Evolutionary conservation across 2,797 vertebrate genomes (phyloP), one percentile per base, ranked within the genome.

Genomic region (Hafferia zeledoni): DNA sequence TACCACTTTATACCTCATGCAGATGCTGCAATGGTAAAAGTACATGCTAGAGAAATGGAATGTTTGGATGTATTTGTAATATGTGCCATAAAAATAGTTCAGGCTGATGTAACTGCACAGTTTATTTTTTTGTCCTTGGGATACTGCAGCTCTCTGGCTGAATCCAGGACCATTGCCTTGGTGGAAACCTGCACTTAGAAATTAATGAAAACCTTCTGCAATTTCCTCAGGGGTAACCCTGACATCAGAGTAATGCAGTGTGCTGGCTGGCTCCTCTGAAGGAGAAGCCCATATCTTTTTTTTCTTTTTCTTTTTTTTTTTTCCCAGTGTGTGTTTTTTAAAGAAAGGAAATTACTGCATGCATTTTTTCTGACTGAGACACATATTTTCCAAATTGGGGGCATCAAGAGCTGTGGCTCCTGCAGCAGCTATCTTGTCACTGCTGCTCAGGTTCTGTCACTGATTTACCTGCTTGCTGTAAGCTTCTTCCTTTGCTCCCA

Each of bases 111-210:
- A 83, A 81, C 41, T 86, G 56, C 65, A 60, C 10, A 33, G 53
- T 92, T 93, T 91, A 53, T 92, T 91, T 93, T 93, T 50, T 78
- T 94, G 49, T 89, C 52, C 59, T 77, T 78, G 10, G 9, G 41
- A 69, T 43, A 31, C 30, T 56, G 39, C 33, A 63, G 55, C 16
- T 47, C 39, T 86, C 77, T 74, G 56, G 17, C 64, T 81, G 61
- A 24, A 89, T 68, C 44, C 81, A 68, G 39, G 31, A 96, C 17
- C 17, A 17, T 9, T 64, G 64, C 16, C 64, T 74, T 50, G 60
- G 27, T 85, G 60, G 41, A 89, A 93, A 90, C 68, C 37, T 64
- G 56, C 64, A 43, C 64, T 90, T 91, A 53, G 60, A 74, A 80
- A 82, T 89, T 70, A 89, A 80, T 89, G 11, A 79, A 49, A 93